phyloP scores from a whole-genome alignment of 2,797 vertebrate species.

The Dromococcyx pavoninus region DNA sequence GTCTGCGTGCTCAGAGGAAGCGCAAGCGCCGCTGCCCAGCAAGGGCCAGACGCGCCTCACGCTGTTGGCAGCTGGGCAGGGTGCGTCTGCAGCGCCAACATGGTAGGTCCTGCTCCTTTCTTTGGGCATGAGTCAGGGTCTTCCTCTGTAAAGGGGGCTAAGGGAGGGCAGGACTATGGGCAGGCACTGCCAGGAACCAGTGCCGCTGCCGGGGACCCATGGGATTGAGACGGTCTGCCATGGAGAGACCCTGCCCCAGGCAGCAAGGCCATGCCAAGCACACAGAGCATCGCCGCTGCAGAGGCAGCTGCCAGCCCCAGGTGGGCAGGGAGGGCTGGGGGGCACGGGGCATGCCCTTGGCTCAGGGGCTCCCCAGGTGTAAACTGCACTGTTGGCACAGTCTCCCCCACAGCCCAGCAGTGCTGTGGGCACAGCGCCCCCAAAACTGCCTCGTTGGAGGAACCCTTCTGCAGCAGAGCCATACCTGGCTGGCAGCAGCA shows the following conservation, averaged over 20 bases:
- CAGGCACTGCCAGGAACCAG: not conserved
- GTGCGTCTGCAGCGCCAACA: fast-evolving
- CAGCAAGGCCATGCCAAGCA: not conserved
- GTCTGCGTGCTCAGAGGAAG: not conserved
- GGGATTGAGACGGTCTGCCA: not conserved
- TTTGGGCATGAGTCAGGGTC: not conserved
- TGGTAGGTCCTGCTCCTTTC: not conserved
- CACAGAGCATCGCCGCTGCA: fast-evolving
- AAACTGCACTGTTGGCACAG: not conserved
- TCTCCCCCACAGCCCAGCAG: not conserved
- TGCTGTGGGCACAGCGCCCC: not conserved
- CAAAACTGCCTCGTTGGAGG: not conserved
- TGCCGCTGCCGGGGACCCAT: fast-evolving
- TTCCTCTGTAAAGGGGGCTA: not conserved
- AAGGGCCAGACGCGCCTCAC: not conserved
- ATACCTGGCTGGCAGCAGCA: fast-evolving
- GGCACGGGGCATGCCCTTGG: not conserved
- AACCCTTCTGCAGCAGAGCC: not conserved
- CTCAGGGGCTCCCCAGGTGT: not conserved
- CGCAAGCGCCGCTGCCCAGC: not conserved
- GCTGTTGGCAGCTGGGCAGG: not conserved
- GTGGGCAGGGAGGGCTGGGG: not conserved
- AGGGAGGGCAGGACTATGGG: not conserved
- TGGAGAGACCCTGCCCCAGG: fast-evolving
- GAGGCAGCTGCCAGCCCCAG: not conserved